A percentile compares a stretch with the other conserved stretches of the same genome.
Conservation (phyloP, 2,797 vertebrate species). For the Coilia nasus region DNA sequence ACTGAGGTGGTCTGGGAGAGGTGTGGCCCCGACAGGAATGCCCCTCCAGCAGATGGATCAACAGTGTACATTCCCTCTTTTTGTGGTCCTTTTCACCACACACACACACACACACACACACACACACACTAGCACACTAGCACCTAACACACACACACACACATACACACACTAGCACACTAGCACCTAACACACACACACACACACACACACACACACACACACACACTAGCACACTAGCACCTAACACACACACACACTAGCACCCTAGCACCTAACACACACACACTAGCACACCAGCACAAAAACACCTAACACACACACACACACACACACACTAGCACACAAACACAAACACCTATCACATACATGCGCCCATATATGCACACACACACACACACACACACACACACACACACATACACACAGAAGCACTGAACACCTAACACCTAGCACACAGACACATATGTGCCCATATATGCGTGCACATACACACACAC, state of each 20-base stretch:
- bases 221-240: background rate
- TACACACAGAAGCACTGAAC: too few species aligned
- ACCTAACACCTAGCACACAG: too few species aligned
- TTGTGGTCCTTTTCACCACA: background rate
- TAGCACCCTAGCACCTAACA: too few species aligned
- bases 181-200: too few species aligned
- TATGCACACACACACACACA: background rate
- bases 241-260: too few species aligned
- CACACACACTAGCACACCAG: background rate
- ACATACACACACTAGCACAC: background rate
- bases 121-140: background rate
- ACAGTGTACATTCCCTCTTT: slow-evolving; percentile 48
- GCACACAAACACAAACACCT: too few species aligned
- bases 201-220: slow-evolving; percentile 13
- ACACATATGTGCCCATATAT: background rate
- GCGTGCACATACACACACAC: slow-evolving; percentile 12
- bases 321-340: too few species aligned
- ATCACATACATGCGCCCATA: background rate
- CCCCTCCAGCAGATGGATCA: slow-evolving; percentile 71
- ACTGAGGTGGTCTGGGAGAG: slow-evolving; percentile 23
- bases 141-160: slow-evolving; percentile 14
- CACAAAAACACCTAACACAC: too few species aligned
- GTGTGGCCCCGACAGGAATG: slow-evolving; percentile 63
- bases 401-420: background rate
- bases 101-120: too few species aligned